Conservation (phyloP, 1,140 invertebrate species). For the Lepidotrigona ventralis region DNA sequence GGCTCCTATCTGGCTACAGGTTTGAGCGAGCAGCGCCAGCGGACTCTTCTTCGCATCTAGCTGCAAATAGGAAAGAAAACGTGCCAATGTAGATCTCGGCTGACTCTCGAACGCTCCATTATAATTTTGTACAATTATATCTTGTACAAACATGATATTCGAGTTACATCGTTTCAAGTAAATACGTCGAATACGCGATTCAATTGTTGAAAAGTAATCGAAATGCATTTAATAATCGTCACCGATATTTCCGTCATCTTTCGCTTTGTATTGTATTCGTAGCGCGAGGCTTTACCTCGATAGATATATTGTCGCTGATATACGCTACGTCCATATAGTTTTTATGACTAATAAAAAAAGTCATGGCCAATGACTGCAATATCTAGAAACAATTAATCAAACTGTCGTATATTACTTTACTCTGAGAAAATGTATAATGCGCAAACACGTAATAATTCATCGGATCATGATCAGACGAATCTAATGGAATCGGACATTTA, state of each 20-base stretch:
- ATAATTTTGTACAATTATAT: no score
- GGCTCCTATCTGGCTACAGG: constrained; percentile 96
- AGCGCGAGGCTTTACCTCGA: neutral
- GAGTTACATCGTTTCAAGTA: neutral
- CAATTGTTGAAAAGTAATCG: neutral
- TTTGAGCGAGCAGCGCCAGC: constrained; percentile 94
- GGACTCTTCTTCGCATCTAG: constrained; percentile 98
- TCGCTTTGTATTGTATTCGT: neutral
- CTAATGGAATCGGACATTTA: neutral
- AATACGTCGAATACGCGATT: neutral
- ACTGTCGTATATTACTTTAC: neutral
- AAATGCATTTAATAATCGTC: neutral
- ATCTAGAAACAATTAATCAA: neutral
- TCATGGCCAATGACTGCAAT: neutral
- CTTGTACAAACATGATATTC: neutral
- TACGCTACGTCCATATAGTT: neutral
- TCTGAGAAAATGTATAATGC: neutral
- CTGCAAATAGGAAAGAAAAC: constrained; percentile 82
- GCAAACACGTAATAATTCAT: neutral
- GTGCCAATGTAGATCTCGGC: neutral
- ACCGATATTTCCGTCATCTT: neutral
- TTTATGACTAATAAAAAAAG: neutral
- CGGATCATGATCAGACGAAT: neutral
- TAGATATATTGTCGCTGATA: neutral
- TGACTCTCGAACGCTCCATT: neutral